Evolutionary conservation across 2,113 vertebrate genomes (phyloP).

Genomic region (Perccottus glenii): DNA sequence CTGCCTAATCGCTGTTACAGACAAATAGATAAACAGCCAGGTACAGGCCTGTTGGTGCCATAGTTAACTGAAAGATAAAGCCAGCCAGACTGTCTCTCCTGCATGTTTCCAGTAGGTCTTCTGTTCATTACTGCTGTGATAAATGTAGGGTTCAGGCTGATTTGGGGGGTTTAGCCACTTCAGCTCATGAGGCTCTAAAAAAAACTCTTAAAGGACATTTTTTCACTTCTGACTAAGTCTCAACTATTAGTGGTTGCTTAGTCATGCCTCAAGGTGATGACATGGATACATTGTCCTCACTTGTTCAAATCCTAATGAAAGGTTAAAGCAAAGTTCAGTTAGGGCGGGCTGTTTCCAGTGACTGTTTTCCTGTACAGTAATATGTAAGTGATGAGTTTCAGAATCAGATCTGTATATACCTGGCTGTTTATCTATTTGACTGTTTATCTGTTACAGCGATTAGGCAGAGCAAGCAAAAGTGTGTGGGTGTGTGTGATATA

Average conservation of each 20-base stretch:
- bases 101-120: slow-evolving; percentile 13
- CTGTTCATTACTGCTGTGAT: slow-evolving; percentile 29
- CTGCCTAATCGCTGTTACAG: slow-evolving; percentile 49
- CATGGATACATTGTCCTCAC: not conserved
- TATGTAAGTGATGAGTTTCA: not conserved
- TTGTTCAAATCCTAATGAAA: slow-evolving; percentile 4
- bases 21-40: slow-evolving; percentile 16
- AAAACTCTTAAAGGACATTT: slow-evolving; percentile 29
- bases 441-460: too few species aligned
- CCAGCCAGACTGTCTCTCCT: slow-evolving; percentile 26
- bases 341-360: not conserved
- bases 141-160: slow-evolving; percentile 40
- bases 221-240: slow-evolving; percentile 47
- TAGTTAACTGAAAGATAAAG: slow-evolving; percentile 19
- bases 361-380: slow-evolving; percentile 2
- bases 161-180: slow-evolving; percentile 34
- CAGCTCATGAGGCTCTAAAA: slow-evolving; percentile 19
- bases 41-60: not conserved
- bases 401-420: too few species aligned
- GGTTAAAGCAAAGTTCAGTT: slow-evolving; percentile 8
- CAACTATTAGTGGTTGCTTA: slow-evolving; percentile 18
- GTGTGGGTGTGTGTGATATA: too few species aligned
- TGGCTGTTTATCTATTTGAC: too few species aligned
- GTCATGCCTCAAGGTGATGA: slow-evolving; percentile 26
- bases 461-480: too few species aligned